Conservation (phyloP, 2,888 invertebrate genomes). For the Parnassius glacialis region DNA sequence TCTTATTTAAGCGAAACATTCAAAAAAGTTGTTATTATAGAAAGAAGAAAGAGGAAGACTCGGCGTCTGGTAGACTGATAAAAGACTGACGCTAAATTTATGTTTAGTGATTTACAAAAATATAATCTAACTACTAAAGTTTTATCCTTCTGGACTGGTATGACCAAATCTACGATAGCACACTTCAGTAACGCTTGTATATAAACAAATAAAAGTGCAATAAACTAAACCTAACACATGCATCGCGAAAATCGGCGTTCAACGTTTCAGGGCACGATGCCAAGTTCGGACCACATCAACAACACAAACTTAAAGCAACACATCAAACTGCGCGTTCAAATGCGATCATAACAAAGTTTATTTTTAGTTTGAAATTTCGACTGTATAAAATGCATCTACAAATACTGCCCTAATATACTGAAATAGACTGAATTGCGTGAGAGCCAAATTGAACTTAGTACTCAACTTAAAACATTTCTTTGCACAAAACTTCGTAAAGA, state of each 20-base stretch:
- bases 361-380: slow-evolving; percentile 10
- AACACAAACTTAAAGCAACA: not conserved
- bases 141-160: too few relatives aligned
- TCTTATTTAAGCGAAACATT: too few relatives aligned
- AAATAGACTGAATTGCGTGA: not conserved
- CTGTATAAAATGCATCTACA: slow-evolving; percentile 3
- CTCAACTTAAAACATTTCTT: too few relatives aligned
- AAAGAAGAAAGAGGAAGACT: too few relatives aligned
- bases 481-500: too few relatives aligned
- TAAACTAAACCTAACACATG: not conserved
- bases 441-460: too few relatives aligned
- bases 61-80: too few relatives aligned
- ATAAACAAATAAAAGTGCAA: not conserved
- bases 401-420: not conserved
- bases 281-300: slow-evolving; percentile 8
- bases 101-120: too few relatives aligned
- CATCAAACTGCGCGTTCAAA: slow-evolving; percentile 1
- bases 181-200: not conserved
- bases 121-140: too few relatives aligned
- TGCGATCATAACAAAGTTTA: slow-evolving; percentile 20
- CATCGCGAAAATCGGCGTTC: not conserved
- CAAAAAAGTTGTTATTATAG: too few relatives aligned
- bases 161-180: too few relatives aligned
- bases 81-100: too few relatives aligned
- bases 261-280: not conserved